phyloP scores from a whole-genome alignment of 2,888 invertebrate genomes.

The Branchellion lobata region DNA sequence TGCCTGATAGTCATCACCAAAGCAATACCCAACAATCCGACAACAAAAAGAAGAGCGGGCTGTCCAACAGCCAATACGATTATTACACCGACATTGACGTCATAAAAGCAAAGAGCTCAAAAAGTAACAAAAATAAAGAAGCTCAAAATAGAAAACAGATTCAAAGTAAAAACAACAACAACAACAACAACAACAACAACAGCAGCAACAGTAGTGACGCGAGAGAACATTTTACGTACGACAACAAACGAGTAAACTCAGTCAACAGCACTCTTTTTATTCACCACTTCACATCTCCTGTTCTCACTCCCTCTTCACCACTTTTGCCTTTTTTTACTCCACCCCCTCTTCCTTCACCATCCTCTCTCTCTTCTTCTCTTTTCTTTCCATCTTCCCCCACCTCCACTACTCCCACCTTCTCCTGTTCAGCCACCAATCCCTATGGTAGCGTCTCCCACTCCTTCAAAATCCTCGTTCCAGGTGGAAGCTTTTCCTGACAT shows the following conservation, averaged over 20 bases:
- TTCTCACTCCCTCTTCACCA: too few relatives aligned
- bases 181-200: too few relatives aligned
- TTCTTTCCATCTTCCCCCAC: too few relatives aligned
- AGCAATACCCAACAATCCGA: background rate
- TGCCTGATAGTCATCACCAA: background rate
- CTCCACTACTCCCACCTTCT: background rate
- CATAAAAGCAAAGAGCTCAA: too few relatives aligned
- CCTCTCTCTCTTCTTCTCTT: background rate
- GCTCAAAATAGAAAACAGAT: too few relatives aligned
- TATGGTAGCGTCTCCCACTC: background rate
- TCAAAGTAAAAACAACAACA: background rate
- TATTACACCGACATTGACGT: background rate
- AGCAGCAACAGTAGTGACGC: too few relatives aligned
- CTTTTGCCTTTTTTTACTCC: too few relatives aligned
- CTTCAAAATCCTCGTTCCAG: background rate
- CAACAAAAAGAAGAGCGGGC: background rate
- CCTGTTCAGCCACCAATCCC: background rate
- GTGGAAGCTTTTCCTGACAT: too few relatives aligned
- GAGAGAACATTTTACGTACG: too few relatives aligned
- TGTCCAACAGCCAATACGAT: conserved; percentile 6
- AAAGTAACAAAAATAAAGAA: background rate
- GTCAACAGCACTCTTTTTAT: conserved; percentile 1
- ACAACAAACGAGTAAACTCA: background rate
- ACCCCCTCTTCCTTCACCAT: too few relatives aligned
- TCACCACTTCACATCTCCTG: background rate